Conservation (phyloP, 2,113 vertebrate species). For the Telmatochromis sp. region DNA sequence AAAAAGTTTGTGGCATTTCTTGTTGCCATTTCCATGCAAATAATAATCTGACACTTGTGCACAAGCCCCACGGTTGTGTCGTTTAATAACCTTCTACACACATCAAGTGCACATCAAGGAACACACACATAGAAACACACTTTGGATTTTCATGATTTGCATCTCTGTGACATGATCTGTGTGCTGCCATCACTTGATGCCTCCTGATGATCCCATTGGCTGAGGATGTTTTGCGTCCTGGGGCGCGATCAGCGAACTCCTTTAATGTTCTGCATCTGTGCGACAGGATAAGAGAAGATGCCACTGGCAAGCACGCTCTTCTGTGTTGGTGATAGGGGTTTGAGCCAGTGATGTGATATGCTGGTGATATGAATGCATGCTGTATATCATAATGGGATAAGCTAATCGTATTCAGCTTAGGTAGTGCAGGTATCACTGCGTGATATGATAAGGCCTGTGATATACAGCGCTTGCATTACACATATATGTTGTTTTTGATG, state of each 20-base stretch:
- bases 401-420: not conserved
- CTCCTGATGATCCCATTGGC: not conserved
- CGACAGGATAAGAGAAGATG: slow-evolving; percentile 9
- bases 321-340: not conserved
- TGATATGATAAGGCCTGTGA: not conserved
- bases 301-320: not conserved
- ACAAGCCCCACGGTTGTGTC: not conserved
- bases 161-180: not conserved
- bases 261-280: slow-evolving; percentile 10
- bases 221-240: not conserved
- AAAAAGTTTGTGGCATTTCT: not conserved
- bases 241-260: not conserved
- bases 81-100: slow-evolving; percentile 10
- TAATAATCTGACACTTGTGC: slow-evolving; percentile 23
- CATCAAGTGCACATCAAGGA: not conserved
- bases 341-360: not conserved
- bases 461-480: not conserved
- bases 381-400: not conserved
- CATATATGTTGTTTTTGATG: not conserved
- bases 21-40: slow-evolving; percentile 22
- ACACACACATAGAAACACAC: not conserved
- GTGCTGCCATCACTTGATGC: not conserved
- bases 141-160: slow-evolving; percentile 13
- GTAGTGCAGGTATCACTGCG: not conserved
- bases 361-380: not conserved